These are phyloP conservation scores for Bolinopsis microptera DNA, from an alignment of 37 sponge, comb jelly and placozoan genomes.

Conservation along the genomic window DNA sequence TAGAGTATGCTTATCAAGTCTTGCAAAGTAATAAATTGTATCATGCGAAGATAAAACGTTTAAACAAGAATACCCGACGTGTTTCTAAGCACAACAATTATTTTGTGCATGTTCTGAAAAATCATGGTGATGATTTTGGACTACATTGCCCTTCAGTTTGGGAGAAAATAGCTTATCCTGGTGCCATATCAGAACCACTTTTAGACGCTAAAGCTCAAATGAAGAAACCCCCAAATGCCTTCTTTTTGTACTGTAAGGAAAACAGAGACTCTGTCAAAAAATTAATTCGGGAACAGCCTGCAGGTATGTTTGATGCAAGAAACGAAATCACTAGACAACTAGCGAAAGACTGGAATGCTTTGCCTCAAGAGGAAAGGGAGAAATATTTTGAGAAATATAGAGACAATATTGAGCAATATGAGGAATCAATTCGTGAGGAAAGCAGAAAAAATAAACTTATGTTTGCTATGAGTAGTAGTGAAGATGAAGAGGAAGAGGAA, in stretches of 20 bases:
- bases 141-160: constrained; percentile 60
- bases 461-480: constrained; percentile 64
- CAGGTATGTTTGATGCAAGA: constrained; percentile 42
- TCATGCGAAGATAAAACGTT: constrained; percentile 51
- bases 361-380: constrained; percentile 64
- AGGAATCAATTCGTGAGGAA: constrained; percentile 53
- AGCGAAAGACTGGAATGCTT: constrained; percentile 56
- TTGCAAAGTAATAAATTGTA: constrained; percentile 5
- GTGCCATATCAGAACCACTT: constrained; percentile 60
- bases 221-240: constrained; percentile 65
- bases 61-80: constrained; percentile 32
- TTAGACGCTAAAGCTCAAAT: constrained; percentile 47
- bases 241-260: constrained; percentile 61
- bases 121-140: constrained; percentile 64
- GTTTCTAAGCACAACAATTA: constrained; percentile 57
- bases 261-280: constrained; percentile 58
- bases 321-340: constrained; percentile 47
- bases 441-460: constrained; percentile 35
- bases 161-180: constrained; percentile 66
- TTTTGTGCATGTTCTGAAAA: constrained; percentile 50
- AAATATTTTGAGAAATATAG: constrained; percentile 65
- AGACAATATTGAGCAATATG: constrained; percentile 51
- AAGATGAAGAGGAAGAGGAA: constrained; percentile 34
- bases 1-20: constrained; percentile 20
- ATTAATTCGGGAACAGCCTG: neutral